Evolutionary conservation across 2,797 vertebrate species (phyloP).

Genomic region (Pseudochirops cupreus): DNA sequence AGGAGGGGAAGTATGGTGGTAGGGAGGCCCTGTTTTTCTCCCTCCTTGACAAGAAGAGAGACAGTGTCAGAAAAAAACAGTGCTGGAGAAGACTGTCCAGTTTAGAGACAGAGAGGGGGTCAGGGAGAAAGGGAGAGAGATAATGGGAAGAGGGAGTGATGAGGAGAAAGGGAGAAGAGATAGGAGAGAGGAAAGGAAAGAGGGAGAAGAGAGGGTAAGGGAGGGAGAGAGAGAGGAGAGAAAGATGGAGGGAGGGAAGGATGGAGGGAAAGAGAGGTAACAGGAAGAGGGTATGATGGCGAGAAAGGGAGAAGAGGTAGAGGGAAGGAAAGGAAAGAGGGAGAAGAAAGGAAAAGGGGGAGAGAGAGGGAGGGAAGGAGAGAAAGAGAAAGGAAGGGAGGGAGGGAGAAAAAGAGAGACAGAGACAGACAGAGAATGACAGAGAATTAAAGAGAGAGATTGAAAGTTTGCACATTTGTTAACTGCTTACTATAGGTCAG

Average conservation of each 20-base stretch:
- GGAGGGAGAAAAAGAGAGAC: not conserved
- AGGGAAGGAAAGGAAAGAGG: too few relatives aligned
- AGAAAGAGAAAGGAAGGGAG: not conserved
- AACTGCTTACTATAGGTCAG: not conserved
- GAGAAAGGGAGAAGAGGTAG: not conserved
- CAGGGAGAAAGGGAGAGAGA: not conserved
- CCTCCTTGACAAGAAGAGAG: not conserved
- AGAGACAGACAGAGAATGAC: not conserved
- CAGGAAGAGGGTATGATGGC: not conserved
- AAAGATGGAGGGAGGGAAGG: not conserved
- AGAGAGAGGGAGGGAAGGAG: not conserved
- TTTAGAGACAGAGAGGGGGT: not conserved
- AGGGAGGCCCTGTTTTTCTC: not conserved
- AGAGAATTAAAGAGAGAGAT: not conserved
- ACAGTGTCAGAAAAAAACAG: not conserved
- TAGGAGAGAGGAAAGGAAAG: too few relatives aligned
- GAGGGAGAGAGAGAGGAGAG: not conserved
- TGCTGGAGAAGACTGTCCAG: not conserved
- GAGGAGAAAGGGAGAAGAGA: not conserved
- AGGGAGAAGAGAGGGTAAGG: too few relatives aligned
- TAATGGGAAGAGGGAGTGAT: not conserved
- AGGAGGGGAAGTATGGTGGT: not conserved
- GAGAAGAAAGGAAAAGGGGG: too few relatives aligned
- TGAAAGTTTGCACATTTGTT: not conserved
- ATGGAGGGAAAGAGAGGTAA: not conserved